Conservation (phyloP, 2,888 invertebrate species). For the Rhagium mordax region DNA sequence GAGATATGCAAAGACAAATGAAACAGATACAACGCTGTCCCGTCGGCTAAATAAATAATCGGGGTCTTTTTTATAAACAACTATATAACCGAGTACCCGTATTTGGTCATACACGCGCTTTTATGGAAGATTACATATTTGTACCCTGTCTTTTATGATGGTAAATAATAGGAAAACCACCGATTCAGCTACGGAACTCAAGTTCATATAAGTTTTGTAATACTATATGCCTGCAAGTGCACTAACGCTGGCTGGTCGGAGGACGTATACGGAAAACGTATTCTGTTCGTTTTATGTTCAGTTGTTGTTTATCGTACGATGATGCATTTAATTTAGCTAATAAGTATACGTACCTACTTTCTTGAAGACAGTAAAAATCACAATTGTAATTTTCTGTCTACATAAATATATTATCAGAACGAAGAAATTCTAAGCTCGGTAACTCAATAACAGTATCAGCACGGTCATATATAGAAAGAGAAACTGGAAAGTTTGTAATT, state of each 20-base stretch:
- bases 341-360: constrained; percentile 12
- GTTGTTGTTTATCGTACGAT: constrained; percentile 10
- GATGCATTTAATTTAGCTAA: constrained; percentile 8
- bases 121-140: constrained; percentile 60
- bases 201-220: constrained; percentile 23
- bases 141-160: constrained; percentile 57
- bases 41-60: constrained; percentile 46
- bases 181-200: constrained; percentile 28
- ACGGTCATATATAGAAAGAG: background rate
- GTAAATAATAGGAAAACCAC: constrained; percentile 55
- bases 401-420: background rate
- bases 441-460: background rate
- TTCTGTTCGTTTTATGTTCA: constrained; percentile 4
- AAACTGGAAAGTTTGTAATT: background rate
- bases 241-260: background rate
- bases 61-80: constrained; percentile 41
- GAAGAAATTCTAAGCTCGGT: background rate
- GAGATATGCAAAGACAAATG: constrained; percentile 48
- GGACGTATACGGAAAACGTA: constrained; percentile 30
- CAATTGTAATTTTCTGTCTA: background rate
- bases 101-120: constrained; percentile 59
- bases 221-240: constrained; percentile 21
- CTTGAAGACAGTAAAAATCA: background rate
- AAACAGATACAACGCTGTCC: constrained; percentile 52
- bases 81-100: constrained; percentile 55